Evolutionary conservation across 2,113 vertebrate species (phyloP), one percentile per base, ranked within the genome.

Genomic region (Brachyhypopomus gauderio): DNA sequence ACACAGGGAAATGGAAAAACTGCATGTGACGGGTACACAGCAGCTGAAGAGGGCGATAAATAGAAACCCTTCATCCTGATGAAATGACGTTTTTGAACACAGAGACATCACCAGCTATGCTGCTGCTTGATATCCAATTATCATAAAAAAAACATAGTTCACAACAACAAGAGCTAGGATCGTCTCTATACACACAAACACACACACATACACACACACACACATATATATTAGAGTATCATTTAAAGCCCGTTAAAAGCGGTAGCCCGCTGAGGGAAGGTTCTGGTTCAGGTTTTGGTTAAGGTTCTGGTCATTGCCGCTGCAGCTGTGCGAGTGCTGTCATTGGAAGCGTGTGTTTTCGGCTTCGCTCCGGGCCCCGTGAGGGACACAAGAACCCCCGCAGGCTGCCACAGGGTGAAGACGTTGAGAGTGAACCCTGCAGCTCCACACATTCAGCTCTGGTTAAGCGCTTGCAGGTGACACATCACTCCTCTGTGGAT

Each of bases 251-350:
- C 2, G 45, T 52, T 52, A 12, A 14, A 52, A 52, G 45, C 27
- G 45, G 23, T 48, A 36, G 69, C 55, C 81, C 62, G 70, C 81
- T 70, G 27, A 34, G 75, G 56, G 62, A 77, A 55, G 72, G 73
- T 79, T 81, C 60, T 81, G 56, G 30, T 56, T 74, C 78, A 78
- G 81, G 69, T 79, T 81, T 60, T 81, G 56, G 30, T 56, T 74
- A 75, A 78, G 81, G 69, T 81, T 84, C 80, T 70, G 77, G 75
- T 83, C 58, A 86, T 77, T 86, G 86, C 74, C 84, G 86, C 74
- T 77, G 62, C 77, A 84, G 77, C 79, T 67, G 22, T 25, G 12
- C 4, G 27, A 84, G 77, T 23, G 52, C 36, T 69, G 70, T 52
- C 77, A 79, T 77, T 83, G 55, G 66, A 85, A 85, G 72, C 63